Base-by-base conservation (phyloP, 2,113 vertebrate genomes). In the Bostrychus sinensis region DNA sequence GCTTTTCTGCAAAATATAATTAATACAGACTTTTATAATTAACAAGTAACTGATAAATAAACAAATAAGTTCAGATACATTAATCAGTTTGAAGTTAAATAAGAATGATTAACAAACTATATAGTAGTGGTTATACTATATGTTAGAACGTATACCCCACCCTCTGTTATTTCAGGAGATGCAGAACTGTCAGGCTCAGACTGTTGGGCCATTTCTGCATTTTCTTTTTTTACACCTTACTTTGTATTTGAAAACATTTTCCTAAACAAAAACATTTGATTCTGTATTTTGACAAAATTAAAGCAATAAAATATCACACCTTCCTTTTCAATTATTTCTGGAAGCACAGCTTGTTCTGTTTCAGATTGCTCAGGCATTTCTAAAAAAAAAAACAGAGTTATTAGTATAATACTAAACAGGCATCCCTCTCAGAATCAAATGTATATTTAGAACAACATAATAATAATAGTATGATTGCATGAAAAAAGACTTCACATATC, bases 321-420 rank as follows among this genome's bases (percentile, higher is more conserved):
- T 48, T 48, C 50, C 17, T 62, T n/a, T 66, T 66, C 22, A 7
- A 51, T 45, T 23, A 5, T 43, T 19, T 64, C 57, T 41, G 55
- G 8, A 23, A 17, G 6, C 26, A 7, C 11, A 37, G 56, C 1
- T 7, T 11, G 56, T 12, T 37, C 50, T 36, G 20, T 16, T 11
- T 55, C 42, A 39, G 37, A 48, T 39, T 54, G n/a, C 7, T 60
- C 17, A 7, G 3, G 34, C 12, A 34, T 36, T 41, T 78, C 79
- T 86, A 43, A 10, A 58, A n/a, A 46, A 9, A 7, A 56, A 56
- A 56, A 70, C 22, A 4, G 5, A 48, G 41, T 12, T 41, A 39
- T 19, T 30, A 66, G 60, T n/a, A 2, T 3, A 16, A 9, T 32
- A 2, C 13, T 30, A 30, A 30, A 30, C 3, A 30, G 28, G 7